Base-by-base conservation (phyloP, 2,113 vertebrate genomes). In the Pao palembangensis region DNA sequence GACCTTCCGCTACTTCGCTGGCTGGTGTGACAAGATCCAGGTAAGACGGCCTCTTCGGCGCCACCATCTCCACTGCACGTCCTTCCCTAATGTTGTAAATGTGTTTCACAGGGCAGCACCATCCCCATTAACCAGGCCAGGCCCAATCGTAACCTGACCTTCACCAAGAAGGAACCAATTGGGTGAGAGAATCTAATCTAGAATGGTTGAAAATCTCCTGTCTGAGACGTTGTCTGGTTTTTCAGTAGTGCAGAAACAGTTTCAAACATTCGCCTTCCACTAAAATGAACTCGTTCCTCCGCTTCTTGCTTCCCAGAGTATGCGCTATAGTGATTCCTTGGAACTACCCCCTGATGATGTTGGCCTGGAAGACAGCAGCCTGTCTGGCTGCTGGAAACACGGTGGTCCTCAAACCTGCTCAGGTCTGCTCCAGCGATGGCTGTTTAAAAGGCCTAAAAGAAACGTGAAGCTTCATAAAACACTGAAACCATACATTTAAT, bases 291-390 rank as follows among this genome's bases (percentile, higher is more conserved):
- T 0, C 3, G 5, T 8, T 19, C n/a, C 17, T 1, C 8, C 10
- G 15, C 4, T 51, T 59, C 1, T 18, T 48, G 58, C 25, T 15
- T 62, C 16, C 73, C 55, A 88, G 94, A n/a, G 93, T 95, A 38
- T 95, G 94, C 61, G 94, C 87, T 11, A 94, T 94, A 0, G 67
- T 95, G 59, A 94, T 95, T 82, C 93, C 94, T 4, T 95, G 94
- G 94, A 95, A 94, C 83, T 95, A 95, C 49, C 94, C 94, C 3
- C 79, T 94, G 21, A 95, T 95, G 94, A 94, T 95, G 94, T 67
- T 95, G 60, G 91, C 93, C 44, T 95, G 94, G 94, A 95, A 95
- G 73, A 85, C 92, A 0, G 93, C 93, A 0, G 93, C 93, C 48
- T 94, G 94, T 58, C 87, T 95, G 63, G 89, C 93, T 16, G 92